Base-by-base conservation (phyloP, 1,140 invertebrate genomes). In the Macrobrachium rosenbergii region DNA sequence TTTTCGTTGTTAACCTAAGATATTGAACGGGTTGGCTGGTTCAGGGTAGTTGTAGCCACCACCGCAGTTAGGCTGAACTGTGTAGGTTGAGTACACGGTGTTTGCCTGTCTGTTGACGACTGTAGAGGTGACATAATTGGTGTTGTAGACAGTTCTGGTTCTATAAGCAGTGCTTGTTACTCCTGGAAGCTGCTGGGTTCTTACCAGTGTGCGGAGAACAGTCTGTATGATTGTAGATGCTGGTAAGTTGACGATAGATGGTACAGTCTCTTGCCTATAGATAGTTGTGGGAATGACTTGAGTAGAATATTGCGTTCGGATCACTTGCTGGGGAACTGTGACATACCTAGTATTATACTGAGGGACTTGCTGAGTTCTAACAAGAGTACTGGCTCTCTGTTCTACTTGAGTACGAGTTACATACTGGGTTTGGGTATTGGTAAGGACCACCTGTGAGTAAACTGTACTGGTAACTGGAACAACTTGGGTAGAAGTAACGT, bases 221-320 rank as follows among this genome's bases (percentile, higher is more conserved):
- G 87, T 88, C 52, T n/a, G 23, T 43, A 83, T 83, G 21, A 64
- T 52, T 7, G 87, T 88, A 59, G 45, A 43, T 17, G 80, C 64
- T 5, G 76, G 81, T 58, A 79, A 60, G 73, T 80, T 72, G 8
- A 83, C 73, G 3, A 62, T 45, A 45, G 87, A 45, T 14, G 63
- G 87, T 14, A 88, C 82, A 23, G 64, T 63, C 43, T 73, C 58
- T 23, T 88, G 80, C 0, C 52, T 63, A 58, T 73, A 80, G 69
- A 88, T 84, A 28, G 87, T 88, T 73, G 82, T 83, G 75, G 87
- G 76, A 52, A 88, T 81, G 58, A 88, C 87, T 81, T 78, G 87
- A 45, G 87, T 83, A 16, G 83, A 83, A 17, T 83, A 75, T 37
- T 82, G 80, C 2, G 87, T 88, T 5, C 60, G 82, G 14, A 88